Evolutionary conservation across 30 jellyfish, hydroid and myxozoan species (phyloP), one percentile per base, ranked within the genome.

Genomic region (Nemopilema nomurai): DNA sequence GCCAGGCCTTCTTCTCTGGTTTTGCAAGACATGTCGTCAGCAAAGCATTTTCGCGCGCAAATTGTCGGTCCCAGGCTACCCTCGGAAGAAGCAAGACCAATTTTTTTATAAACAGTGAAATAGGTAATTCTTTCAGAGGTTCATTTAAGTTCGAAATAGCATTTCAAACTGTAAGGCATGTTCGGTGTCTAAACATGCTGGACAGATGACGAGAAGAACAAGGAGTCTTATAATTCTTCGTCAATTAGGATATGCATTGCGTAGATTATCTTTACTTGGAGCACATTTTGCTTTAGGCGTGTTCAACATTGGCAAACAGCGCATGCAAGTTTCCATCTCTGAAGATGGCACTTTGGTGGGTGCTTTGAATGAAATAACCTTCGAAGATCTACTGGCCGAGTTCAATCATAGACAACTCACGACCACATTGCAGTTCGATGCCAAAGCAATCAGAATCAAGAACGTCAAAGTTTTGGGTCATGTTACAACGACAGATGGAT

Each of bases 351-450:
- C 51, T 25, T 49, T 82, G n/a, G 81, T 23, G 22, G 91, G 84
- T 1, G 31, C 23, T 19, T 30, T 82, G 19, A 77, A 51, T 67
- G 62, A 51, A 19, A 79, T 95, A 18, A 53, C 80, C 0, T 77
- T 95, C 51, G 80, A 79, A 26, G 95, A 95, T 29, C 74, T 95
- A 17, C 87, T 87, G n/a, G 76, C 84, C 4, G 97, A 72, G 25
- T 93, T 75, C 69, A 74, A 78, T 18, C 86, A 84, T 25, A 69
- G 76, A 23, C 87, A 74, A 23, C 78, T 28, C n/a, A 30, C 81
- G 13, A 82, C 81, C 49, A 89, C 69, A 21, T 85, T 67, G 81
- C 88, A 82, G 24, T 93, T 84, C 51, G 97, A 86, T 66, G 57
- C 90, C 49, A 51, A 84, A 18, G 72, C 97, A 1, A 79, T 95